Evolutionary conservation across 2,113 vertebrate genomes (phyloP), one percentile per base, ranked within the genome.

Genomic region (Notarius lentiginosus): DNA sequence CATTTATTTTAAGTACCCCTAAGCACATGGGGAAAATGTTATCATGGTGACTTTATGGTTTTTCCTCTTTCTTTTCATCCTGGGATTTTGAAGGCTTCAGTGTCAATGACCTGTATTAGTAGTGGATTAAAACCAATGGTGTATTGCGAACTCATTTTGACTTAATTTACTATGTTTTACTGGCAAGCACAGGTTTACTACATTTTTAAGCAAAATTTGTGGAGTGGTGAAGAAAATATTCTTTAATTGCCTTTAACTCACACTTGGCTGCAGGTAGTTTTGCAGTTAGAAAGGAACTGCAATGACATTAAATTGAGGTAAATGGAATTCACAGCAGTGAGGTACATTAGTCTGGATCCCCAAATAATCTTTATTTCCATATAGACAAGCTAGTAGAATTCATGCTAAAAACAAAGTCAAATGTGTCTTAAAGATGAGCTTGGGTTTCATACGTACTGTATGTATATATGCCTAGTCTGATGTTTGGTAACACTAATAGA

Each of bases 341-440:
- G 47, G 73, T 79, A 65, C 65, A 53, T 60, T 51, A 61, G 80
- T 83, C 80, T 56, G 80, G 66, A 75, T 75, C 30, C 15, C 56
- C 75, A 84, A 89, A 51, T 92, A 93, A 92, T 93, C 89, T 91
- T 90, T 81, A 85, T 90, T 93, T 94, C 91, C 91, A 70, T 91
- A 87, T 84, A 88, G 77, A 89, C 88, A 85, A 82, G 87, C 61
- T 30, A 88, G 89, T 81, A 1, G 53, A 84, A 86, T 49, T 76
- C 81, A 18, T 66, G 60, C 76, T 58, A 73, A 30, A 30, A 56
- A 83, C 72, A 49, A 65, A 34, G 53, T 86, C 90, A 93, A 91
- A 92, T 93, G 90, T 93, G 92, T 87, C 86, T 15, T 90, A 90
- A 93, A 92, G 90, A 92, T 91, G 92, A 88, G 73, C 53, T 22